phyloP scores from a whole-genome alignment of 1,140 invertebrate genomes.

The Procambarus virginalis region DNA sequence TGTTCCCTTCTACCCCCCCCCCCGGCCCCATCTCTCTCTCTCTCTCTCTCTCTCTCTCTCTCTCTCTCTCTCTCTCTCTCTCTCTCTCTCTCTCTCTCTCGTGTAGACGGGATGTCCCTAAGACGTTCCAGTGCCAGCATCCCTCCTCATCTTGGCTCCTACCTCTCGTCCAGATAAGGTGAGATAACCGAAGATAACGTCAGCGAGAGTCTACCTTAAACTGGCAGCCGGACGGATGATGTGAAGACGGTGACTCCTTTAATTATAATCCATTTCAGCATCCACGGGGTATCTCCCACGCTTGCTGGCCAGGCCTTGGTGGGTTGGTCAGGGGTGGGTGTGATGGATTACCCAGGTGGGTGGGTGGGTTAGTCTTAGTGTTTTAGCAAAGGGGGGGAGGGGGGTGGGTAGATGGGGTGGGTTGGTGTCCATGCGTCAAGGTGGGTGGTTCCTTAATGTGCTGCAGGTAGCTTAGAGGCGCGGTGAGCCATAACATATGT shows the following conservation, averaged over 20 bases:
- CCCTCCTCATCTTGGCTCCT: too few species aligned
- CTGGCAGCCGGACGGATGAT: background rate
- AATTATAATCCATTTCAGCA: slow-evolving; percentile 32
- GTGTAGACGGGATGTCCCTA: too few species aligned
- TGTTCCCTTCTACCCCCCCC: background rate
- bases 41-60: background rate
- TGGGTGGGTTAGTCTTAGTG: background rate
- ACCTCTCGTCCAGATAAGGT: background rate
- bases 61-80: background rate
- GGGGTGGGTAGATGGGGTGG: background rate
- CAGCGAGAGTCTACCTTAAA: background rate
- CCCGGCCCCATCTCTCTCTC: background rate
- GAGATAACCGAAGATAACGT: background rate
- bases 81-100: background rate
- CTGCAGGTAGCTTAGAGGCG: too few species aligned
- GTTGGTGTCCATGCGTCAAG: too few species aligned
- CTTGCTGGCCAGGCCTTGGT: background rate
- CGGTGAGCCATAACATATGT: too few species aligned
- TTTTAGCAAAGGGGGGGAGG: too few species aligned
- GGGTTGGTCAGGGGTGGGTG: background rate
- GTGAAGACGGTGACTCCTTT: slow-evolving; percentile 16
- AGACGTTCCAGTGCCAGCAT: too few species aligned
- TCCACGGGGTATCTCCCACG: slow-evolving; percentile 1
- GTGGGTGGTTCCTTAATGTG: too few species aligned
- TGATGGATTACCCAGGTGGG: background rate